Base-by-base conservation (phyloP, 1,140 invertebrate genomes). In the Melitaea cinxia region DNA sequence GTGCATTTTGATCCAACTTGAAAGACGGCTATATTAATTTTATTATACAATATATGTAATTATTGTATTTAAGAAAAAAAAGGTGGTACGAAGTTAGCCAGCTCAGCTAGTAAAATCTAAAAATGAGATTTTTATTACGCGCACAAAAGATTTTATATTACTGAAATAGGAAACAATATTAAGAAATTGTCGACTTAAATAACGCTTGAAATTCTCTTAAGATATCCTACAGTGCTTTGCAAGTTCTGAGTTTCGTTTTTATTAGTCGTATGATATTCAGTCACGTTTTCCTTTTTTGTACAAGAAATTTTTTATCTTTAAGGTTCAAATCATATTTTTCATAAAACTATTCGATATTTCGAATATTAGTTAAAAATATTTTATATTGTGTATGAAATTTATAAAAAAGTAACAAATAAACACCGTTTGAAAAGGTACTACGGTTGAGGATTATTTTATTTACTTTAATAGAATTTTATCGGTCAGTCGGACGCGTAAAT, bases 391-490 rank as follows among this genome's bases (percentile, higher is more conserved):
- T 28, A 3, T 4, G 26, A 28, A 4, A n/a, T n/a, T n/a, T n/a
- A n/a, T n/a, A n/a, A n/a, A n/a, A n/a, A n/a, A n/a, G n/a, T 42
- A 6, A 42, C 37, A 42, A 7, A 5, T 14, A 42, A 42, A 17
- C n/a, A 42, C 15, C 37, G 15, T 42, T 42, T 42, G 37, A 42
- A 42, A 42, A 42, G 37, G 37, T 42, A 42, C 14, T 15, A 42
- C 37, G 37, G 37, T 17, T 9, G 37, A 42, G 37, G 37, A 14
- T 42, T 42, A 42, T 42, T 42, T 42, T 42, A 42, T 42, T 42
- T 42, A 42, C 37, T 17, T 42, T 42, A 42, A 42, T 42, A 42
- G 37, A 37, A 37, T 37, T 37, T 37, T 37, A 37, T 37, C 35
- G 35, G 35, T 37, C 35, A n/a, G 35, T 37, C 35, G 14, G 14